phyloP scores from a whole-genome alignment of 2,888 invertebrate species.

The Leptinotarsa haldemani region DNA sequence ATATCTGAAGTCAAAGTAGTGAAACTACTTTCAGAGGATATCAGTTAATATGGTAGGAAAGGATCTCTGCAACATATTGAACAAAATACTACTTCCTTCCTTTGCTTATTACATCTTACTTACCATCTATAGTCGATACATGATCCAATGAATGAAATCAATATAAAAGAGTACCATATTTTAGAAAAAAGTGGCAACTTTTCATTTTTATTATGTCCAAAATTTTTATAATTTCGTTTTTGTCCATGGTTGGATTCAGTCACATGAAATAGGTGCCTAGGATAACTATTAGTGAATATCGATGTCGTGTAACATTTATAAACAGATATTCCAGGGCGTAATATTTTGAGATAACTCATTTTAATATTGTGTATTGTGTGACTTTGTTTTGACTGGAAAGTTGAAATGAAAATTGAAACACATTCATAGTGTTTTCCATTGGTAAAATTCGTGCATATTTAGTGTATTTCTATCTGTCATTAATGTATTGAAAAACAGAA shows the following conservation, averaged over 20 bases:
- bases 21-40: too few species aligned
- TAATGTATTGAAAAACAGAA: too few species aligned
- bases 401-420: too few species aligned
- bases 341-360: slow-evolving; percentile 39
- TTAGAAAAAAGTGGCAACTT: slow-evolving; percentile 63
- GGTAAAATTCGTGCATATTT: too few species aligned
- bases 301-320: slow-evolving; percentile 28
- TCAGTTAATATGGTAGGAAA: too few species aligned
- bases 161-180: slow-evolving; percentile 64
- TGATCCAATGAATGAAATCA: slow-evolving; percentile 60
- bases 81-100: neutral
- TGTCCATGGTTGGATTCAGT: slow-evolving; percentile 45
- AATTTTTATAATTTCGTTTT: slow-evolving; percentile 68
- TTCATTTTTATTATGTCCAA: slow-evolving; percentile 70
- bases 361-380: neutral
- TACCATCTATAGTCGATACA: slow-evolving; percentile 67
- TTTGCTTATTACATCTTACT: slow-evolving; percentile 46
- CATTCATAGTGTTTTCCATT: too few species aligned
- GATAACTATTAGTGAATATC: slow-evolving; percentile 28
- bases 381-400: too few species aligned
- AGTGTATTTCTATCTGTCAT: too few species aligned
- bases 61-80: too few species aligned
- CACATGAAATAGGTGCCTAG: slow-evolving; percentile 16
- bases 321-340: slow-evolving; percentile 26
- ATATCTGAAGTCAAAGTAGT: too few species aligned